Evolutionary conservation across 2,113 vertebrate species (phyloP).

Genomic region (Protobothrops mucrosquamatus): DNA sequence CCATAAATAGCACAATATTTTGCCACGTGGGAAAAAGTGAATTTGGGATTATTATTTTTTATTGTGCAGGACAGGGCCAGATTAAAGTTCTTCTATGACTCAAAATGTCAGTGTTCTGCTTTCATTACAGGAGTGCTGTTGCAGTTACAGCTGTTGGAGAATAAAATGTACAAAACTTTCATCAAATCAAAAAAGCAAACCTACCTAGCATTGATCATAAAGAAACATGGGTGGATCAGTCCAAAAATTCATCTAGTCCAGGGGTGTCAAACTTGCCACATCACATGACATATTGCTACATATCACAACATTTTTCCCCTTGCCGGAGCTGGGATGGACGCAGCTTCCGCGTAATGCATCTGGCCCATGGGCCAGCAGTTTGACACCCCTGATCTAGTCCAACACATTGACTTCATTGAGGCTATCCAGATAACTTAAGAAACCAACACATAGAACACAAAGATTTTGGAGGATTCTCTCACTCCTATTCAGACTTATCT

Average conservation of each 20-base stretch:
- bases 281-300: too few relatives aligned
- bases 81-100: neutral
- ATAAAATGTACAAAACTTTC: neutral
- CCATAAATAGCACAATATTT: neutral
- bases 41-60: neutral
- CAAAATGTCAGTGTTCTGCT: neutral
- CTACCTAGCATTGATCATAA: neutral
- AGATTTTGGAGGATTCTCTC: neutral
- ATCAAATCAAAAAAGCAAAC: neutral
- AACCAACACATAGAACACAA: neutral
- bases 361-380: too few relatives aligned
- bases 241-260: neutral
- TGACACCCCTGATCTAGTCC: neutral
- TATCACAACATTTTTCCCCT: too few relatives aligned
- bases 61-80: neutral
- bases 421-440: neutral
- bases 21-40: neutral
- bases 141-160: neutral
- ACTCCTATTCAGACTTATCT: neutral
- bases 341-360: too few relatives aligned
- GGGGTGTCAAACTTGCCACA: too few relatives aligned
- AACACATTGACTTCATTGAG: neutral
- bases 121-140: neutral
- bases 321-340: too few relatives aligned
- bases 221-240: neutral